Conservation (phyloP, 2,797 vertebrate species). For the Artibeus jamaicensis region DNA sequence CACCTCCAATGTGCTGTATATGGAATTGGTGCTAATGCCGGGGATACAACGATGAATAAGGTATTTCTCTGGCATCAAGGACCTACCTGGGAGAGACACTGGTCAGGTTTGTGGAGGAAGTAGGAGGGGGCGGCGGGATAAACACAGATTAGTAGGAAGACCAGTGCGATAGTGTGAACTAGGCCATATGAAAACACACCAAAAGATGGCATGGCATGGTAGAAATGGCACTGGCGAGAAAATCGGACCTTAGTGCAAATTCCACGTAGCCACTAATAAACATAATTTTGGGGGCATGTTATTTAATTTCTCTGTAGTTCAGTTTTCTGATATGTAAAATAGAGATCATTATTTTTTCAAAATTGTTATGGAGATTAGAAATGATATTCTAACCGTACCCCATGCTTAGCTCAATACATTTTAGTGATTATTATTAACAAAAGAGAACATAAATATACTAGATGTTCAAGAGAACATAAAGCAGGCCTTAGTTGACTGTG, state of each 20-base stretch:
- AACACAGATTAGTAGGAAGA: not conserved
- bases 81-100: not conserved
- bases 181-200: not conserved
- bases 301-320: conserved; percentile 5
- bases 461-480: conserved; percentile 17
- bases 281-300: not conserved
- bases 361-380: conserved; percentile 3
- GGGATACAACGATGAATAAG: not conserved
- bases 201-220: not conserved
- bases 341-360: not conserved
- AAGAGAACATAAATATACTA: not conserved
- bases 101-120: not conserved
- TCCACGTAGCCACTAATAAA: not conserved
- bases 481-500: not conserved
- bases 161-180: not conserved
- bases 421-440: not conserved
- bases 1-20: not conserved
- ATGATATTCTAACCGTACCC: not conserved
- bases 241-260: not conserved
- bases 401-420: not conserved
- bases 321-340: conserved; percentile 21
- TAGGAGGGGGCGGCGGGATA: not conserved
- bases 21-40: not conserved
- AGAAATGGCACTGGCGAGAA: not conserved
- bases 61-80: not conserved